phyloP scores from a whole-genome alignment of 2,797 vertebrate genomes.

The Clarias fuscus region DNA sequence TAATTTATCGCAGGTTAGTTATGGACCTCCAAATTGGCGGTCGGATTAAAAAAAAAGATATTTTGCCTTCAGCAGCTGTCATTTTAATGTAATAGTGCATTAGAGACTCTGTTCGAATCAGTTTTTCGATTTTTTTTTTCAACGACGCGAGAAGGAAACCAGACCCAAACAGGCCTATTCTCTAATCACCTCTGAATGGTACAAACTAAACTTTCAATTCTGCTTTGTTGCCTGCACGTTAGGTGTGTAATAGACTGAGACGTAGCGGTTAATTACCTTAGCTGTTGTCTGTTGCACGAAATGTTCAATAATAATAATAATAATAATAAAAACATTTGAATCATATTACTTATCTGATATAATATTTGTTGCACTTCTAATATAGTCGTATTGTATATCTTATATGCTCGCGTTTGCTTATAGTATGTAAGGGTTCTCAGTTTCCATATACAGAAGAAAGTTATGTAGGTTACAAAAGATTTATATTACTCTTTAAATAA shows the following conservation, averaged over 20 bases:
- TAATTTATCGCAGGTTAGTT: conserved; percentile 31
- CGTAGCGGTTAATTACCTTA: conserved; percentile 52
- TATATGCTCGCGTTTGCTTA: neutral
- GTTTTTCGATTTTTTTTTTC: conserved; percentile 65
- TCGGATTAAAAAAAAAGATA: neutral
- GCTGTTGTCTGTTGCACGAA: conserved; percentile 24
- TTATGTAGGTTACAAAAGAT: neutral
- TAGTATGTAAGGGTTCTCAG: neutral
- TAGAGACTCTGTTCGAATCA: neutral
- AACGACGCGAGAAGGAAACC: conserved; percentile 82
- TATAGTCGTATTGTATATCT: neutral
- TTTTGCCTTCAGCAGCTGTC: neutral
- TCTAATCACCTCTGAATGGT: conserved; percentile 77
- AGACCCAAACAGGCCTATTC: conserved; percentile 74
- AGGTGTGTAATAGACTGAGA: conserved; percentile 57
- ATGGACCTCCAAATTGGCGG: neutral
- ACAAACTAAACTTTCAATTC: conserved; percentile 63
- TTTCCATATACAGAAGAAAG: neutral
- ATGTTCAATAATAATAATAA: neutral
- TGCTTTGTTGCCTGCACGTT: conserved; percentile 54
- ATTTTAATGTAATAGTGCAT: conserved; percentile 6
- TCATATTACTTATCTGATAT: neutral
- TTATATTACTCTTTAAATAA: neutral
- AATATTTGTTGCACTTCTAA: neutral
- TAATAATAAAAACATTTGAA: neutral